Evolutionary conservation across 2,797 vertebrate species (phyloP).

Genomic region (Anguilla pacifica): DNA sequence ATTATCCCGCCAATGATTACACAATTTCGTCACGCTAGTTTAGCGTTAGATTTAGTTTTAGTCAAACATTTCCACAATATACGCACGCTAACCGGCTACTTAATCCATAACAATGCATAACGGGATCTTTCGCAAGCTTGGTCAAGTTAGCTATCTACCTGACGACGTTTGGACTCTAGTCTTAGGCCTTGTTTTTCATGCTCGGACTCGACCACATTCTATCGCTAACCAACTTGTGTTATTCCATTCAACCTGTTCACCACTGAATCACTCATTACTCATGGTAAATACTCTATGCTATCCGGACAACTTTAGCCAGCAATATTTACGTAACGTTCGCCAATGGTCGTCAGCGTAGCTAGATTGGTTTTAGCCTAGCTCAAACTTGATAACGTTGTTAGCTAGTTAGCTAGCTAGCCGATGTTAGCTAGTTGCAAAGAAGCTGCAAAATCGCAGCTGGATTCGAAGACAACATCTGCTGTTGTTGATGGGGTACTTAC

Average conservation of each 20-base stretch:
- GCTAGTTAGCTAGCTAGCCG: not conserved
- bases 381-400: not conserved
- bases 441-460: not conserved
- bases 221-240: not conserved
- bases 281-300: not conserved
- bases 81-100: no score
- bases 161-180: not conserved
- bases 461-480: not conserved
- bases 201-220: not conserved
- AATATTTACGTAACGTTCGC: not conserved
- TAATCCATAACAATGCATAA: no score
- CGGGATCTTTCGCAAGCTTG: not conserved
- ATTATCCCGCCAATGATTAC: no score
- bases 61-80: no score
- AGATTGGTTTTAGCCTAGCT: not conserved
- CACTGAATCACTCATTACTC: not conserved
- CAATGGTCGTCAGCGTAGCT: not conserved
- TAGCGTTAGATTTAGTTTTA: no score
- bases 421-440: not conserved
- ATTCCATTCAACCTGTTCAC: no score
- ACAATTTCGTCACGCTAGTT: no score
- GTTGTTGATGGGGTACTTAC: not conserved
- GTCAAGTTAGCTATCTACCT: not conserved
- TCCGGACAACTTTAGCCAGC: not conserved
- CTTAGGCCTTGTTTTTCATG: conserved; percentile 5